Conservation (phyloP, 53 echinoderm and acorn worm species). For the Paracentrotus lividus region DNA sequence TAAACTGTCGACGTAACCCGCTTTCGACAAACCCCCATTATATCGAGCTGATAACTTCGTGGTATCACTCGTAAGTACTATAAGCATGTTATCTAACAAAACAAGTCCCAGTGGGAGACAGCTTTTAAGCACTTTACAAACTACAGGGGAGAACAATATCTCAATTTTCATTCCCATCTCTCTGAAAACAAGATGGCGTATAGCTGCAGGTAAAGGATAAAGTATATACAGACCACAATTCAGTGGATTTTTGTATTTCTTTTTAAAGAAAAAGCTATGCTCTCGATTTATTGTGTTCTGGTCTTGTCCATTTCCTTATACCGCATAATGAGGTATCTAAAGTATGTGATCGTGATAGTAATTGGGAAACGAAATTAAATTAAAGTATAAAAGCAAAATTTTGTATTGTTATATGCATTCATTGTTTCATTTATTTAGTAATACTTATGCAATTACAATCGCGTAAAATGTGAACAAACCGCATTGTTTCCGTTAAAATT, state of each 20-base stretch:
- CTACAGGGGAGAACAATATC: neutral
- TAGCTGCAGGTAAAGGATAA: neutral
- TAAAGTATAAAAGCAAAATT: no score
- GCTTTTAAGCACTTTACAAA: conserved; percentile 19
- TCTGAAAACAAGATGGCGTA: neutral
- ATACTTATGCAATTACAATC: no score
- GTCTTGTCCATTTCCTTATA: no score
- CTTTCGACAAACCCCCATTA: neutral
- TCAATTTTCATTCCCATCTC: neutral
- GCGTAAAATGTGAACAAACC: no score
- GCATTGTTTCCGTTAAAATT: neutral
- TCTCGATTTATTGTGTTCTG: neutral
- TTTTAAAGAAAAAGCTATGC: neutral
- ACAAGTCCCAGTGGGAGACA: neutral
- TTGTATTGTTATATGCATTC: no score
- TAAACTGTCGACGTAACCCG: neutral
- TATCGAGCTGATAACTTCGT: neutral
- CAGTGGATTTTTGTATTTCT: neutral
- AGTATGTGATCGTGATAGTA: no score
- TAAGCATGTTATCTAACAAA: conserved; percentile 43
- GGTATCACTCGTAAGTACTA: neutral
- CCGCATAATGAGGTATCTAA: no score
- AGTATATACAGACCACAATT: neutral
- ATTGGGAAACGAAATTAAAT: no score
- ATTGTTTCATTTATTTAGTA: no score